Base-by-base conservation (phyloP, 2,888 invertebrate species). In the Patella pellucida region DNA sequence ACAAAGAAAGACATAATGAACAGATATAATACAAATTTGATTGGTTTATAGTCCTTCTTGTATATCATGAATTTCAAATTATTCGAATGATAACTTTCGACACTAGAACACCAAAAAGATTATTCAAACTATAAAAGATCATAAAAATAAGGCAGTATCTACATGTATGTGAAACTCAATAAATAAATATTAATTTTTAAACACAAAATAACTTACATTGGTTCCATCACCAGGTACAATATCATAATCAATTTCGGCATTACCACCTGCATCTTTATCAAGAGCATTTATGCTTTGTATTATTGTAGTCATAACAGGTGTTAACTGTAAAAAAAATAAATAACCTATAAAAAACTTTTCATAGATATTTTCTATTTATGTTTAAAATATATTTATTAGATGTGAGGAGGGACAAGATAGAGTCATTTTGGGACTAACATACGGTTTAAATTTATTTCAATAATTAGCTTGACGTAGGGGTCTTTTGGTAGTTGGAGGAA, bases 181-280 rank as follows among this genome's bases (percentile, higher is more conserved):
- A n/a, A 71, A 23, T 71, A 4, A 15, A 69, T 11, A 69, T 12
- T 41, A 41, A 23, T 41, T 41, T 11, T 27, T n/a, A 14, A 69
- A 14, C 15, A 52, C 19, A 7, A 54, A 31, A 54, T 14, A 72
- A 76, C 19, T 16, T 74, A 80, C 78, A 31, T 78, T 75, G 74
- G 72, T 77, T 12, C 41, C 68, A 23, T 72, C 67, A 51, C 78
- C 83, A n/a, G 76, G 14, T 1, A 70, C 31, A 12, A 86, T 78
- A 16, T 9, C 31, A 71, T 76, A 85, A 0, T 70, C 27, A 12
- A 82, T 56, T 14, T 79, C 71, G 50, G 78, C 80, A 72, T 84
- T 84, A n/a, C 56, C 3, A 41, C 81, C 84, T 14, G 74, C 75
- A 79, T 86, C 86, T 19, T 71, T 11, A 74, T 86, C 86, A 12